These are phyloP conservation scores for Otis tarda DNA, from an alignment of 2,113 vertebrate genomes.

Conservation along the genomic window DNA sequence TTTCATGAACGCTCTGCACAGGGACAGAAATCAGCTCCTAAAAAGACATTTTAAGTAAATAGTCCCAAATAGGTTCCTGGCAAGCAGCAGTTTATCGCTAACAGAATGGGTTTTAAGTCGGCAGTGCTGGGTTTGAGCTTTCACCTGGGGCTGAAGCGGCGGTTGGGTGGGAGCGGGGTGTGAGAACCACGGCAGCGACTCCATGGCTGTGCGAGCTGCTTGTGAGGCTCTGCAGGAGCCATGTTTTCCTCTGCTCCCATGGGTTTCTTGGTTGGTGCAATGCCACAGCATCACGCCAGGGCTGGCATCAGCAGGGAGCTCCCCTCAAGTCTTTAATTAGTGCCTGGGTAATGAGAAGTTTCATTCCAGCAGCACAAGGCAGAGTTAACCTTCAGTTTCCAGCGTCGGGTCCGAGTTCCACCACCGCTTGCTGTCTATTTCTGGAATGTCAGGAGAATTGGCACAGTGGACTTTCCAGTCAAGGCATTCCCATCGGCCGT, in stretches of 20 bases:
- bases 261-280: background rate
- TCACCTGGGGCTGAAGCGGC: background rate
- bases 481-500: rapidly evolving
- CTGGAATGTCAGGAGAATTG: background rate
- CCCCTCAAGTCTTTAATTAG: background rate
- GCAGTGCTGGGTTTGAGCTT: background rate
- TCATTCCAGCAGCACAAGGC: background rate
- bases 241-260: background rate
- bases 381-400: background rate
- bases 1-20: background rate
- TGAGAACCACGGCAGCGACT: background rate
- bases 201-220: rapidly evolving
- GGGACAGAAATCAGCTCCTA: background rate
- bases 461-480: background rate
- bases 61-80: background rate
- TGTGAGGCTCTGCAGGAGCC: background rate
- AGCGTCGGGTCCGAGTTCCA: background rate
- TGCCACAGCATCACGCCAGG: background rate
- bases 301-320: background rate
- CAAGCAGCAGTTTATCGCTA: background rate
- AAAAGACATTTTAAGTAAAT: background rate
- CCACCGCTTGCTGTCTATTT: background rate
- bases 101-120: background rate
- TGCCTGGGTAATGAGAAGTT: conserved; percentile 6
- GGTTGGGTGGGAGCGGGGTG: rapidly evolving